Evolutionary conservation across 1,140 invertebrate genomes (phyloP).

Genomic region (Brachionus angularis): DNA sequence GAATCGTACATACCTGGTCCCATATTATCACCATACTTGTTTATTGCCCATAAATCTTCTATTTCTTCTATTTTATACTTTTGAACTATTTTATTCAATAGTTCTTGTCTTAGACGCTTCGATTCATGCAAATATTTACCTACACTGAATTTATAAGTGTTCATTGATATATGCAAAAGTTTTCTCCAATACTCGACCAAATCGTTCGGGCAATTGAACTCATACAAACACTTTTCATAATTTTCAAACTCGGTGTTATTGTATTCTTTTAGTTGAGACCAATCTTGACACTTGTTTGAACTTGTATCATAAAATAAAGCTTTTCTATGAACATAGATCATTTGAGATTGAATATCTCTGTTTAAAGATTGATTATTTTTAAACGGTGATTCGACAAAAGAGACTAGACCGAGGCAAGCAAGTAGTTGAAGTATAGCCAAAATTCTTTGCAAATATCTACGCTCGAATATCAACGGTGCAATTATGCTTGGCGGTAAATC

Average conservation of each 20-base stretch:
- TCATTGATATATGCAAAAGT: conserved; percentile 32
- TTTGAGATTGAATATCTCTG: conserved; percentile 15
- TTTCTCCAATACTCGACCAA: conserved; percentile 30
- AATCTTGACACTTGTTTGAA: background rate
- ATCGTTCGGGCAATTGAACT: conserved; percentile 13
- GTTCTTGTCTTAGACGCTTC: conserved; percentile 1
- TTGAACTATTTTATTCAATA: conserved; percentile 6
- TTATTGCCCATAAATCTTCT: background rate
- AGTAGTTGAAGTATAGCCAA: conserved; percentile 3
- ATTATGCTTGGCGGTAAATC: conserved; percentile 30
- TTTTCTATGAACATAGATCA: conserved; percentile 36
- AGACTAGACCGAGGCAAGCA: conserved; percentile 8
- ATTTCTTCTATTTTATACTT: background rate
- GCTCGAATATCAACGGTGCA: conserved; percentile 16
- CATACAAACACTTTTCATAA: conserved; percentile 20
- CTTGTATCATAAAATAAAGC: conserved; percentile 21
- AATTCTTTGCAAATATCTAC: conserved; percentile 25
- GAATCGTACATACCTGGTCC: conserved; percentile 41
- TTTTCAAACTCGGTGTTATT: background rate
- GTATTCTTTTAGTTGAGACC: background rate
- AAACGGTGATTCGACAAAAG: conserved; percentile 20
- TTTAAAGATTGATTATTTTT: background rate
- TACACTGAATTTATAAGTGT: conserved; percentile 37
- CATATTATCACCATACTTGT: conserved; percentile 22
- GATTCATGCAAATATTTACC: conserved; percentile 21